A percentile compares a stretch with the other conserved stretches of the same genome.
phyloP scores from a whole-genome alignment of 2,888 invertebrate species.

The Congeria kusceri region DNA sequence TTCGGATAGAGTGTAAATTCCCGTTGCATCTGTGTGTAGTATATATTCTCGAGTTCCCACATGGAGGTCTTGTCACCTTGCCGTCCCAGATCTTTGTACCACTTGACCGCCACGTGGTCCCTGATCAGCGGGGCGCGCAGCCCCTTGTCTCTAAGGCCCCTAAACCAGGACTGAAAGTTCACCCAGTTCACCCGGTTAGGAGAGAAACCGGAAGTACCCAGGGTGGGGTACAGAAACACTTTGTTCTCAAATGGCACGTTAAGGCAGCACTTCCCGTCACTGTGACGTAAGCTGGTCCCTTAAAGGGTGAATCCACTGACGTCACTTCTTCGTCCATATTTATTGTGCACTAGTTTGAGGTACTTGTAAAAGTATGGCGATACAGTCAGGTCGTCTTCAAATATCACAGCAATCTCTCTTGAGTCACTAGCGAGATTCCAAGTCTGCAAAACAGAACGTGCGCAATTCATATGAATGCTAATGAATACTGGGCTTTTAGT shows the following conservation, averaged over 20 bases:
- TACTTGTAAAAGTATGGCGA: constrained; percentile 52
- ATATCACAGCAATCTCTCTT: constrained; percentile 46
- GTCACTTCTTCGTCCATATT: constrained; percentile 32
- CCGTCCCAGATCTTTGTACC: constrained; percentile 15
- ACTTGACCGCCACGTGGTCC: constrained; percentile 6
- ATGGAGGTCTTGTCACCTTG: constrained; percentile 4
- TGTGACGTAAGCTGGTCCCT: constrained; percentile 47
- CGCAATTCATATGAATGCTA: no score
- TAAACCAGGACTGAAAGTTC: constrained; percentile 32
- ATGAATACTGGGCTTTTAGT: no score
- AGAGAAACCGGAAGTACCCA: constrained; percentile 54
- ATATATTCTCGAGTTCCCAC: constrained; percentile 43
- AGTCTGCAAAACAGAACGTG: constrained; percentile 40
- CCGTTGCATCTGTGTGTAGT: constrained; percentile 27
- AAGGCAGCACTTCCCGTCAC: constrained; percentile 23
- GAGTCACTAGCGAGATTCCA: constrained; percentile 25
- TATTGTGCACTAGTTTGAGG: constrained; percentile 48
- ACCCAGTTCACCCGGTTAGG: constrained; percentile 44
- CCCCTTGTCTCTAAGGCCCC: neutral
- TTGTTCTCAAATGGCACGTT: constrained; percentile 26
- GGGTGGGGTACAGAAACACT: constrained; percentile 49
- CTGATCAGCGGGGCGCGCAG: constrained; percentile 9
- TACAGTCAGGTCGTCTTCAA: constrained; percentile 59
- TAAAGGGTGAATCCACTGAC: constrained; percentile 51
- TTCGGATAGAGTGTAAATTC: constrained; percentile 43